phyloP scores from a whole-genome alignment of 2,888 invertebrate species.

The Philonicus albiceps region DNA sequence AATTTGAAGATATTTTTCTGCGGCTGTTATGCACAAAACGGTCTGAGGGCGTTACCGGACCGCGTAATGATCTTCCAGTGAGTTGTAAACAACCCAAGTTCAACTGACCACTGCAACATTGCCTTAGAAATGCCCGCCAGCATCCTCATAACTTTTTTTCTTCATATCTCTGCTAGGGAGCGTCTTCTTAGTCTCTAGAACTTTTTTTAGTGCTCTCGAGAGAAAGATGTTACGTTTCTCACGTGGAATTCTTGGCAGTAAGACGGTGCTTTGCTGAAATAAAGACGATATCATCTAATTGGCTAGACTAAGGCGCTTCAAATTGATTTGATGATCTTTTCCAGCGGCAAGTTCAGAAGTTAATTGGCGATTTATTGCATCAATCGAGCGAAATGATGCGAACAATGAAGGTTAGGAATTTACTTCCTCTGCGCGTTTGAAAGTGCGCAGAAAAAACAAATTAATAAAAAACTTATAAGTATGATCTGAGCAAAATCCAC shows the following conservation, averaged over 20 bases:
- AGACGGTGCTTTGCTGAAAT: background rate
- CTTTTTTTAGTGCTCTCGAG: background rate
- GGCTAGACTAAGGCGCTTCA: background rate
- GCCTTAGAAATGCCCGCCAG: background rate
- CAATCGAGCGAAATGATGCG: conserved; percentile 15
- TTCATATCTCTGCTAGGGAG: background rate
- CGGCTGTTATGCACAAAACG: background rate
- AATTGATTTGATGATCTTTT: conserved; percentile 29
- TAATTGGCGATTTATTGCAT: conserved; percentile 15
- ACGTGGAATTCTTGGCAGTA: background rate
- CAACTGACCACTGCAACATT: conserved; percentile 7
- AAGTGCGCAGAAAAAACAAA: background rate
- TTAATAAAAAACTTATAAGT: background rate
- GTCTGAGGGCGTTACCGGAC: background rate
- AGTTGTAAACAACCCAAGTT: background rate
- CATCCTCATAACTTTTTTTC: background rate
- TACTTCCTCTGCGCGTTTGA: background rate
- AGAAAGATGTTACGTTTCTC: background rate
- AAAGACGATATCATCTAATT: background rate
- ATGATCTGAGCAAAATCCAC: background rate
- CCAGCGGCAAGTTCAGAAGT: background rate
- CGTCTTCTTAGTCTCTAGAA: background rate
- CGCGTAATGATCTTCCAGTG: background rate
- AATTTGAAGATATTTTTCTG: background rate
- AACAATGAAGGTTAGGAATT: background rate